Evolutionary conservation across 2,113 vertebrate species (phyloP), one percentile per base, ranked within the genome.

Genomic region (Pterocles burchelli): DNA sequence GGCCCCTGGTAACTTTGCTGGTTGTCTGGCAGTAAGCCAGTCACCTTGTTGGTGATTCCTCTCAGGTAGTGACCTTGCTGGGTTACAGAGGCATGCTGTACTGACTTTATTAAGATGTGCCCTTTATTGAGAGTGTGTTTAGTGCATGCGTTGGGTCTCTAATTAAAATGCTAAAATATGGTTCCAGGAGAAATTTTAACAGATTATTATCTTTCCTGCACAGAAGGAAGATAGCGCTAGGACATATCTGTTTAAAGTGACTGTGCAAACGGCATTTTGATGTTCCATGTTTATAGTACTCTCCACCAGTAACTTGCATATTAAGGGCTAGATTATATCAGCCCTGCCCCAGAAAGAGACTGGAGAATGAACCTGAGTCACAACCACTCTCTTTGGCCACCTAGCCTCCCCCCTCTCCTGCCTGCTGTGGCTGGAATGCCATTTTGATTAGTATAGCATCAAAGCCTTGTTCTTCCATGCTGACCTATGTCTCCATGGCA

Each of bases 81-180:
- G 94, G 94, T 96, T 94, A 94, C 57, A 67, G 90, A 97, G 76
- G 91, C 95, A 88, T 83, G n/a, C 59, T 76, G 92, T 36, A 25
- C 88, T 68, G 90, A 70, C 93, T 97, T 91, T 92, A 95, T 94
- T 94, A 92, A 96, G 90, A 85, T 11, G 3, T 91, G 91, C 79
- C 94, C 96, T 97, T 96, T 90, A 52, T 45, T 65, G 72, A 90
- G 41, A 81, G 77, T 74, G 80, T 92, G 93, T 88, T 98, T 95
- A 91, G 93, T 91, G 93, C 81, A 73, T 86, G 78, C 90, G 90
- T 87, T 96, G 54, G 89, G 52, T 85, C 88, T 85, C 77, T 93
- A 96, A 97, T 97, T 98, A 98, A 97, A 96, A 97, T 95, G 89
- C 91, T 95, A 97, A 97, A 97, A 95, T 96, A 91, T 55, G 59